phyloP scores from a whole-genome alignment of 2,797 vertebrate species.

The Peromyscus attwateri region DNA sequence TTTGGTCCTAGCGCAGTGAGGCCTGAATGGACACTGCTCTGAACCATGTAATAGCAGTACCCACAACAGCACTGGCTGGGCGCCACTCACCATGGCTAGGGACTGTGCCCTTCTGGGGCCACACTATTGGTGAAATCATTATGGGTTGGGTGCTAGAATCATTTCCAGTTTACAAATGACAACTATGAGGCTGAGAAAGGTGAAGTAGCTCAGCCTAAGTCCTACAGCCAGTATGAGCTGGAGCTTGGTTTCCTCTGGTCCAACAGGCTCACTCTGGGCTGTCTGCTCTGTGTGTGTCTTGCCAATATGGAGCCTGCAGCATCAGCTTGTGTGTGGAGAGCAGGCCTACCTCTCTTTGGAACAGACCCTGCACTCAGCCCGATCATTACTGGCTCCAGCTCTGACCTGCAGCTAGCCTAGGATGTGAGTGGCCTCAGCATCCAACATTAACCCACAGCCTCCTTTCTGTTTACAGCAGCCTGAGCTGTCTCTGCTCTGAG shows the following conservation, averaged over 20 bases:
- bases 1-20: not conserved
- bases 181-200: no score
- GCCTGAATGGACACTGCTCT: fast-evolving
- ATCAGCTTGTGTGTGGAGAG: not conserved
- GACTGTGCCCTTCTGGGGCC: not conserved
- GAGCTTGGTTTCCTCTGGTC: no score
- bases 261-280: not conserved
- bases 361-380: not conserved
- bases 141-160: not conserved
- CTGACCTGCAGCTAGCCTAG: not conserved
- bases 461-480: not conserved
- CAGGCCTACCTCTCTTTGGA: fast-evolving
- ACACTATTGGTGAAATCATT: fast-evolving
- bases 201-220: not conserved
- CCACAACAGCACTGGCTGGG: fast-evolving
- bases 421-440: fast-evolving
- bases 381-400: not conserved
- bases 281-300: no score
- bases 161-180: not conserved
- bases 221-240: fast-evolving
- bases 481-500: not conserved
- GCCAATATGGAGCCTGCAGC: not conserved
- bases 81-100: fast-evolving
- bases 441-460: not conserved
- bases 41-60: no score